Percentiles rank a stretch among this genome's conserved stretches.
Evolutionary conservation across 2,797 vertebrate species (phyloP).

Genomic region (Onychomys leucogaster): DNA sequence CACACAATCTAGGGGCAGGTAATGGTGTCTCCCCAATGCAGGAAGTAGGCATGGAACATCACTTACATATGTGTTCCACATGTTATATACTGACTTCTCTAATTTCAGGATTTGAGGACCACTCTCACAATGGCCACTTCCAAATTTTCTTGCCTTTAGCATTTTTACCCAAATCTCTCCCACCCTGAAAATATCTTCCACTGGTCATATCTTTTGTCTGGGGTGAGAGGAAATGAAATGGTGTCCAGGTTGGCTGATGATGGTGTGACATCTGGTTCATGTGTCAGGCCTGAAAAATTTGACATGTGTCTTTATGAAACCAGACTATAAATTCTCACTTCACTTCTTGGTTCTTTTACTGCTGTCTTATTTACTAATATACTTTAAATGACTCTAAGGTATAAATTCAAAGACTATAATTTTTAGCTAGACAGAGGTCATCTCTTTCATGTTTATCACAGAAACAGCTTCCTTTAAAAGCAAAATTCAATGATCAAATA

Average conservation of each 20-base stretch:
- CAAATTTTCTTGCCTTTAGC: constrained; percentile 30
- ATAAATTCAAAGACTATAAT: not conserved
- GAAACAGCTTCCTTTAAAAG: constrained; percentile 43
- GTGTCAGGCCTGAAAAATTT: not conserved
- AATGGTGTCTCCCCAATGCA: not conserved
- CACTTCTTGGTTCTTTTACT: not conserved
- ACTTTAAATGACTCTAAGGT: constrained; percentile 14
- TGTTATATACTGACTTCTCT: not conserved
- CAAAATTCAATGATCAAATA: not conserved
- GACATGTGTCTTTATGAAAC: constrained; percentile 20
- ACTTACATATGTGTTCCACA: not conserved
- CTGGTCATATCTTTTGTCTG: not conserved
- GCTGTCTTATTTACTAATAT: not conserved
- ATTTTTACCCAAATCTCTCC: constrained; percentile 7
- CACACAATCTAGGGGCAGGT: not conserved
- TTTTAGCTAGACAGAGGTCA: not conserved
- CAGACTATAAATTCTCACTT: not conserved
- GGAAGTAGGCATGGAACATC: not conserved
- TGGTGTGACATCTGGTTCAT: not conserved
- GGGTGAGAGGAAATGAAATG: not conserved
- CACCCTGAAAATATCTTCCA: not conserved
- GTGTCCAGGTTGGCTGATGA: not conserved
- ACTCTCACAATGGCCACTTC: not conserved
- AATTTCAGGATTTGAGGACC: not conserved
- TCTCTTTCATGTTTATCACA: not conserved